Evolutionary conservation across 2,113 vertebrate species (phyloP), one percentile per base, ranked within the genome.

Genomic region (Emydocephalus ijimae): DNA sequence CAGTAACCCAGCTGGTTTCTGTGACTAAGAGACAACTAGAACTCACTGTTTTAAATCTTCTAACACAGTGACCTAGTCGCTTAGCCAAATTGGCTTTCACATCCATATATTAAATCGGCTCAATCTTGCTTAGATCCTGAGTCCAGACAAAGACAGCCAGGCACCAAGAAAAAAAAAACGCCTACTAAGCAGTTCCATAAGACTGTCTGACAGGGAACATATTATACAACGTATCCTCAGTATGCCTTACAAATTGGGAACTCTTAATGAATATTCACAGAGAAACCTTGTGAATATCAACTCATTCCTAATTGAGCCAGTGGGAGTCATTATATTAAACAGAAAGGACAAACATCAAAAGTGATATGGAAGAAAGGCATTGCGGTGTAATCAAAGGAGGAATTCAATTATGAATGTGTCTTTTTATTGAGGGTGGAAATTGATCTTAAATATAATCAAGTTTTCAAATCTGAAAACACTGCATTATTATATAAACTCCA

Each of bases 381-480:
- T 92, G 6, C 12, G 26, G 23, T 23, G 21, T 56, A 14, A 29
- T 54, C 23, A 85, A 57, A 91, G 12, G 23, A 91, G 14, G 20
- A 14, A 74, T 74, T 88, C 61, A 52, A 52, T 88, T 24, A 92
- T 7, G 2, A 74, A 87, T 43, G 39, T 91, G 92, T 48, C 56
- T 91, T 54, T 5, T 43, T 3, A 24, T 81, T 50, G 18, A 0
- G 29, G 52, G 89, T 94, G 3, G n/a, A 91, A 86, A 39, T 91
- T 94, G 94, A 57, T 74, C 92, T 52, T 94, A 95, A 94, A 89
- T 91, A 20, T 69, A 92, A 92, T 89, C 56, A 69, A 81, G 74
- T 57, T 23, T 91, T 88, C 54, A 69, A 81, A 61, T 55, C 23
- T 92, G 90, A 94, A 91, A 88, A 39, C 69, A 88, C 3, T 85